phyloP scores from a whole-genome alignment of 1,140 invertebrate species.

The Contarinia nasturtii region DNA sequence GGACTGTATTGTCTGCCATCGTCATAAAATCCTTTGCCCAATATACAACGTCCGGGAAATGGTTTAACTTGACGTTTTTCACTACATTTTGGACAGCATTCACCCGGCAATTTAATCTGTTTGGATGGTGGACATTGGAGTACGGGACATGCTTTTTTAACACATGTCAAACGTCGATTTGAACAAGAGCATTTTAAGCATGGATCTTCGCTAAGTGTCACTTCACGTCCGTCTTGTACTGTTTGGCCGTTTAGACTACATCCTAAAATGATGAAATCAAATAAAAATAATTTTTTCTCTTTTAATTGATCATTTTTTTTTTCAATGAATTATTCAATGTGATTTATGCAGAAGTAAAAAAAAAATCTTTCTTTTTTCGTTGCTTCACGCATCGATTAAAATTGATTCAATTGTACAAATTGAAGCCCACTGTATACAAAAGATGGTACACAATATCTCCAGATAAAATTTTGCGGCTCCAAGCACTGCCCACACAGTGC shows the following conservation, averaged over 20 bases:
- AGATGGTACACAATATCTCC: no score
- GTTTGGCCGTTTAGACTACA: slow-evolving; percentile 52
- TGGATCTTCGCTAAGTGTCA: slow-evolving; percentile 55
- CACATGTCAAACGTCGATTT: slow-evolving; percentile 52
- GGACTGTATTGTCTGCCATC: slow-evolving; percentile 36
- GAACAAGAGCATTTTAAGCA: slow-evolving; percentile 72
- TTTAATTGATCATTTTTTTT: no score
- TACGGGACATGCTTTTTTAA: slow-evolving; percentile 67
- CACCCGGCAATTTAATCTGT: slow-evolving; percentile 41
- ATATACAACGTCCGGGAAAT: slow-evolving; percentile 38
- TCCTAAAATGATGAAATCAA: slow-evolving; percentile 30
- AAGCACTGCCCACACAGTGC: no score
- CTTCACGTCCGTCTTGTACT: slow-evolving; percentile 51
- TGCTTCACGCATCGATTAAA: no score
- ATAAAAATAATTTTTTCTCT: no score
- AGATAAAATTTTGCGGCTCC: no score
- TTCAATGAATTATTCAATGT: no score
- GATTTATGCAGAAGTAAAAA: no score
- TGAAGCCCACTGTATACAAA: no score
- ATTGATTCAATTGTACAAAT: no score
- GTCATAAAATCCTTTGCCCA: slow-evolving; percentile 37
- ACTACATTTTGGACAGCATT: slow-evolving; percentile 69
- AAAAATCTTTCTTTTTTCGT: no score
- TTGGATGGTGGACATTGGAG: slow-evolving; percentile 50
- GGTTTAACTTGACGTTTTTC: slow-evolving; percentile 27